These are phyloP conservation scores for Sialia sialis DNA, from an alignment of 2,113 vertebrate genomes.

Conservation along the genomic window DNA sequence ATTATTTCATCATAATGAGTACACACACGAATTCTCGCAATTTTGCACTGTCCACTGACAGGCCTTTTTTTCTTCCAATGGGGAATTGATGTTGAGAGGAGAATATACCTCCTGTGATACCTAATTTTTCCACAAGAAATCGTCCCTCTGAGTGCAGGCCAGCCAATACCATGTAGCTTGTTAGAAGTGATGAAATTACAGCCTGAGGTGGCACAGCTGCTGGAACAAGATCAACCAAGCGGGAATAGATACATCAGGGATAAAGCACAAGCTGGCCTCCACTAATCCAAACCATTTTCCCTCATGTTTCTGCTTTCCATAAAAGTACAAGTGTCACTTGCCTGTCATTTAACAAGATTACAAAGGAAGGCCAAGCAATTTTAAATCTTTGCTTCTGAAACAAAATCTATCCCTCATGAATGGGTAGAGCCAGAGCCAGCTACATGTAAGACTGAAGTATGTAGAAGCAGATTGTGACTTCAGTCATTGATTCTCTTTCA, in stretches of 20 bases:
- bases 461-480: background rate
- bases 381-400: conserved; percentile 11
- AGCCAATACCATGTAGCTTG: background rate
- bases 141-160: background rate
- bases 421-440: background rate
- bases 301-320: background rate
- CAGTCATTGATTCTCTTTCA: background rate
- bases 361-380: background rate
- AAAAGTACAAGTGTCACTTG: background rate
- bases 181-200: background rate
- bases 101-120: background rate
- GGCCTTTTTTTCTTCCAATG: background rate
- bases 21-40: background rate
- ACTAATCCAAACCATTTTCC: background rate
- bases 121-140: background rate
- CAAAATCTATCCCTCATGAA: background rate
- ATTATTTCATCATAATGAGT: background rate
- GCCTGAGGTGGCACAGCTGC: background rate
- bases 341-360: conserved; percentile 25
- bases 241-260: background rate
- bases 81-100: background rate
- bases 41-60: background rate
- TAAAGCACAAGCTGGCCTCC: background rate
- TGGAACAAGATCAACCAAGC: background rate
- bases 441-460: background rate